Conservation (phyloP, 2,113 vertebrate species). For the Bombycilla garrulus region DNA sequence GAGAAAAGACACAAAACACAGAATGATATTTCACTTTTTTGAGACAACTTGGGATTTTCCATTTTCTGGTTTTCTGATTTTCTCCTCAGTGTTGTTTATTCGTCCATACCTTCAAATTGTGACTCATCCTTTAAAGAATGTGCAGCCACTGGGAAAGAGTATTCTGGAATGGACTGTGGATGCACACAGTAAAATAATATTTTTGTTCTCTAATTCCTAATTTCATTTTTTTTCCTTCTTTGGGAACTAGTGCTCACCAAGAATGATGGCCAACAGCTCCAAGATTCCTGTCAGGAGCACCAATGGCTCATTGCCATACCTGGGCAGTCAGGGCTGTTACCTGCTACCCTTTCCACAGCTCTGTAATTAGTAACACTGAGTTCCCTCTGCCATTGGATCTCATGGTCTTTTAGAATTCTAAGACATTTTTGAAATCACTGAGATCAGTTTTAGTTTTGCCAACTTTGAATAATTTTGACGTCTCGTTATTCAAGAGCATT, state of each 20-base stretch:
- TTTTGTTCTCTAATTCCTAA: background rate
- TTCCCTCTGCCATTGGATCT: background rate
- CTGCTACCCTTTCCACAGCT: background rate
- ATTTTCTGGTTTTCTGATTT: background rate
- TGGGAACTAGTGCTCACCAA: background rate
- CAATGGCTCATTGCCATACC: background rate
- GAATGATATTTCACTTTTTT: background rate
- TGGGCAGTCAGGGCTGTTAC: background rate
- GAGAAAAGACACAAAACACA: background rate
- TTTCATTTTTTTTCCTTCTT: background rate
- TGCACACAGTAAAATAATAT: background rate
- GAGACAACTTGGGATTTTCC: background rate
- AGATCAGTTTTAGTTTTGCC: background rate
- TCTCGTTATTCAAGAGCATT: background rate
- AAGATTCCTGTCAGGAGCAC: background rate
- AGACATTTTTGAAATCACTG: background rate
- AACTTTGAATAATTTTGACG: background rate
- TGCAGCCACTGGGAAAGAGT: background rate
- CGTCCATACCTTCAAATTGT: background rate
- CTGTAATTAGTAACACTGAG: background rate
- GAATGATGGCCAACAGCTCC: background rate
- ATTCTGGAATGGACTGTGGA: background rate
- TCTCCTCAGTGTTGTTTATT: background rate
- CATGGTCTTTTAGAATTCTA: background rate
- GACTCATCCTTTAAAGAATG: background rate